These are phyloP conservation scores for Ctenopoma kingsleyae DNA, from an alignment of 2,797 vertebrate genomes.

Conservation along the genomic window DNA sequence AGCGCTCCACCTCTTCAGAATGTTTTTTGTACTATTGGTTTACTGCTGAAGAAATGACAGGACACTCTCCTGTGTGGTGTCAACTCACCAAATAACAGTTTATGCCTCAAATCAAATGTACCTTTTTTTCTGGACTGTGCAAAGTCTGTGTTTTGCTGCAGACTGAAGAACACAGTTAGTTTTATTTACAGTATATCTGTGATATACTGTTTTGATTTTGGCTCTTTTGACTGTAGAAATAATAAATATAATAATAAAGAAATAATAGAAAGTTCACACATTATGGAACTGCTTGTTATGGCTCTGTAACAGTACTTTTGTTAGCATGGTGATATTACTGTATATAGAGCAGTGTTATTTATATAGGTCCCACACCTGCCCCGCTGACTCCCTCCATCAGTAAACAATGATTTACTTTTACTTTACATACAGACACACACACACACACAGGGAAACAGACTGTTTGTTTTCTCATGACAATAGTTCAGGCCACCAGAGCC, in stretches of 20 bases:
- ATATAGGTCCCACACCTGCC: slow-evolving; percentile 79
- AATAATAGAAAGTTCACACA: slow-evolving; percentile 1
- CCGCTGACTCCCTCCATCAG: slow-evolving; percentile 69
- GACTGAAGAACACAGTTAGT: not conserved
- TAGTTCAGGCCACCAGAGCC: slow-evolving; percentile 54
- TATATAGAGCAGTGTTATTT: slow-evolving; percentile 77
- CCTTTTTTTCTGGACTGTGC: not conserved
- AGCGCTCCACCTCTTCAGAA: slow-evolving; percentile 7
- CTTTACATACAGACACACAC: slow-evolving; percentile 22
- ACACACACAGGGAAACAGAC: slow-evolving; percentile 50
- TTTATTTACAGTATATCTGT: not conserved
- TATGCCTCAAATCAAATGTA: not conserved
- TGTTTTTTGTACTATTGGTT: slow-evolving; percentile 12
- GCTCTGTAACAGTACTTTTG: slow-evolving; percentile 46
- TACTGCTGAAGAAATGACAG: slow-evolving; percentile 22
- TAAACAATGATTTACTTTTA: slow-evolving; percentile 83
- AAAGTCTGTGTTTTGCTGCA: slow-evolving; percentile 15
- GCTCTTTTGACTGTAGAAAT: not conserved
- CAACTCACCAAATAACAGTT: not conserved
- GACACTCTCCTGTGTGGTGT: slow-evolving; percentile 3
- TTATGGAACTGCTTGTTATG: slow-evolving; percentile 2
- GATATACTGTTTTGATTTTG: slow-evolving; percentile 12
- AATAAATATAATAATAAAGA: not conserved
- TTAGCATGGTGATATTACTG: slow-evolving; percentile 46
- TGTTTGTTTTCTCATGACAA: slow-evolving; percentile 73